Evolutionary conservation across 1,140 invertebrate species (phyloP).

Genomic region (Halotydeus destructor): DNA sequence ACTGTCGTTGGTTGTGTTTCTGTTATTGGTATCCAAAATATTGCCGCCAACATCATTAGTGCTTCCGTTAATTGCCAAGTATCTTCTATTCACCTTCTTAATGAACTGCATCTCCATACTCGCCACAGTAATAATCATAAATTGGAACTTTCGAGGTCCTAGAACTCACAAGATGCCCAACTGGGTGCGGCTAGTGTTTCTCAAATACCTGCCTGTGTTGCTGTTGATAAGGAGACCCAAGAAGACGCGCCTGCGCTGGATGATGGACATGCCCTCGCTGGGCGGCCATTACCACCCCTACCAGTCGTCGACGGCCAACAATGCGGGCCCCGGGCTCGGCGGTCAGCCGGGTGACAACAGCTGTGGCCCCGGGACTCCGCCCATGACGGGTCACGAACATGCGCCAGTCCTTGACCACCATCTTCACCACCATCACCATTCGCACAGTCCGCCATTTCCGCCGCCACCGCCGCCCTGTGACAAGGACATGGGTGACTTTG

Average conservation of each 20-base stretch:
- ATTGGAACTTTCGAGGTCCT: conserved; percentile 95
- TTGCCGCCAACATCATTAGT: conserved; percentile 90
- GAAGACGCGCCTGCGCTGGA: conserved; percentile 75
- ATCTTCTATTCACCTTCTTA: conserved; percentile 95
- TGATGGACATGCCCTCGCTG: conserved; percentile 70
- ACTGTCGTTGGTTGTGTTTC: conserved; percentile 95
- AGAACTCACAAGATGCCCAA: conserved; percentile 70
- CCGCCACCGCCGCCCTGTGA: too few species aligned
- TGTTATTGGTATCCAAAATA: conserved; percentile 95
- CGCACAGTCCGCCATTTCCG: too few species aligned
- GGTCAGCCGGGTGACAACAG: too few species aligned
- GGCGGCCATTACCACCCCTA: conserved; percentile 10
- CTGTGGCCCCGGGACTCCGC: too few species aligned
- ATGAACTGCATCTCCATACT: conserved; percentile 99
- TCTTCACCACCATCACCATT: conserved; percentile 33
- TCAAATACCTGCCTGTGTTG: conserved; percentile 65
- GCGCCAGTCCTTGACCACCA: conserved; percentile 11
- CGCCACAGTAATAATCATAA: conserved; percentile 96
- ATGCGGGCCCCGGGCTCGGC: conserved; percentile 19
- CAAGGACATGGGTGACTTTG: too few species aligned
- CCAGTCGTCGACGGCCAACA: conserved; percentile 37
- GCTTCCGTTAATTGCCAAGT: conserved; percentile 89
- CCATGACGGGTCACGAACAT: too few species aligned
- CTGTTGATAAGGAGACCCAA: conserved; percentile 75
- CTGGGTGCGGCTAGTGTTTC: conserved; percentile 76